Conservation (phyloP, 2,888 invertebrate species). For the Drosophila ochracea region DNA sequence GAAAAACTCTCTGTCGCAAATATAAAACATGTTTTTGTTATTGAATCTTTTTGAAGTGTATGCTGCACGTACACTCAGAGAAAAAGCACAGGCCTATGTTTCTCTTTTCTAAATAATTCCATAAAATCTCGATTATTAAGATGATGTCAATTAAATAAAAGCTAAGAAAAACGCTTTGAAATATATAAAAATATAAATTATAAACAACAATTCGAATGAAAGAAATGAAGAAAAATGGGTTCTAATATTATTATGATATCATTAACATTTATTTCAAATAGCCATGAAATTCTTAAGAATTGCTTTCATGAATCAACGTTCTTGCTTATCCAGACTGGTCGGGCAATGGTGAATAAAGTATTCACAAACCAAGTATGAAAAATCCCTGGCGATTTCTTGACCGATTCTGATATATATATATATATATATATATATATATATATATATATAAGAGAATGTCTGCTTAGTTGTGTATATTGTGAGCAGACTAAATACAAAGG, state of each 20-base stretch:
- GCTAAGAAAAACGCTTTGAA: too few species aligned
- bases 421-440: neutral
- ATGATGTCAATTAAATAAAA: neutral
- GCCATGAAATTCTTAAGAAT: neutral
- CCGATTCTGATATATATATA: too few species aligned
- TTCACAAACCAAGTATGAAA: neutral
- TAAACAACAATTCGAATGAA: neutral
- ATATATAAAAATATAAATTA: too few species aligned
- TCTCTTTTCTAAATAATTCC: neutral
- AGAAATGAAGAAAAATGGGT: neutral
- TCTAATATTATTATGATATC: too few species aligned
- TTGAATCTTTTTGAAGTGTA: neutral
- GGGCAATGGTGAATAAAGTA: neutral
- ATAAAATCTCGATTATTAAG: neutral
- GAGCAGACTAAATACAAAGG: neutral
- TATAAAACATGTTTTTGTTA: neutral
- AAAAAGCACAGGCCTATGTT: neutral
- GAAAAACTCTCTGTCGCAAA: neutral
- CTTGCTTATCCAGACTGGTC: neutral
- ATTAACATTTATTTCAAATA: neutral
- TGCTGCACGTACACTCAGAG: neutral
- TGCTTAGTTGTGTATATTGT: neutral
- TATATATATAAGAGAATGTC: too few species aligned
- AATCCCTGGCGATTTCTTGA: neutral
- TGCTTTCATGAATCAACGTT: neutral